Conservation (phyloP, 2,797 vertebrate genomes). For the Vespertilio murinus region DNA sequence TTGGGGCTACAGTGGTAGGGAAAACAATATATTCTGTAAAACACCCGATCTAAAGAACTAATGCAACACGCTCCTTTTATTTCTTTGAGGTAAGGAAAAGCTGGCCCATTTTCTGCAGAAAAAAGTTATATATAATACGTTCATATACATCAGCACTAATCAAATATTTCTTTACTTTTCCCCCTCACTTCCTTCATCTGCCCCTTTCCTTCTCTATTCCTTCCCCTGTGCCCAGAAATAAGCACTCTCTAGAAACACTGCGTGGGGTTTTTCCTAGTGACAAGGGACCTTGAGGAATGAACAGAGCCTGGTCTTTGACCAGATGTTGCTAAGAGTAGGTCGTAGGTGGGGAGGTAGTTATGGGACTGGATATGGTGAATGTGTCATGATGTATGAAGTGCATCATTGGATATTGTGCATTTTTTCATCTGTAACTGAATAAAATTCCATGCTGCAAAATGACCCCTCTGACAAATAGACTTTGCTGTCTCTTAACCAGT, state of each 20-base stretch:
- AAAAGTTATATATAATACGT: not conserved
- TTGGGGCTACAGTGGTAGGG: not conserved
- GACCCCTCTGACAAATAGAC: not conserved
- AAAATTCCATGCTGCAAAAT: not conserved
- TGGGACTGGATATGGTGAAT: not conserved
- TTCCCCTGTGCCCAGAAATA: not conserved
- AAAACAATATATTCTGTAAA: not conserved
- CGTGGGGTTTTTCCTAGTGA: accelerated
- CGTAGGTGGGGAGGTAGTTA: not conserved
- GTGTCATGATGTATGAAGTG: not conserved
- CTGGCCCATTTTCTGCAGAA: not conserved
- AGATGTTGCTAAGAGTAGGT: not conserved
- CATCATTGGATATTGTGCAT: not conserved
- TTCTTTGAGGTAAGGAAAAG: not conserved
- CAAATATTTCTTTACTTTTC: not conserved
- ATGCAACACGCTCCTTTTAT: not conserved
- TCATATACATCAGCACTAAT: not conserved
- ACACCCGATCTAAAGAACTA: not conserved
- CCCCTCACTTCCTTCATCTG: not conserved
- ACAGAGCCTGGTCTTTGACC: not conserved
- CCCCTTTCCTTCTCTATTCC: no score
- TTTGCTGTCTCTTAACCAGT: not conserved
- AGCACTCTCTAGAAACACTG: not conserved
- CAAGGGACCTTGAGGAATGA: not conserved
- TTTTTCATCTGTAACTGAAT: not conserved